Evolutionary conservation across 1,140 invertebrate species (phyloP), one percentile per base, ranked within the genome.

Genomic region (Ridgeia piscesae): DNA sequence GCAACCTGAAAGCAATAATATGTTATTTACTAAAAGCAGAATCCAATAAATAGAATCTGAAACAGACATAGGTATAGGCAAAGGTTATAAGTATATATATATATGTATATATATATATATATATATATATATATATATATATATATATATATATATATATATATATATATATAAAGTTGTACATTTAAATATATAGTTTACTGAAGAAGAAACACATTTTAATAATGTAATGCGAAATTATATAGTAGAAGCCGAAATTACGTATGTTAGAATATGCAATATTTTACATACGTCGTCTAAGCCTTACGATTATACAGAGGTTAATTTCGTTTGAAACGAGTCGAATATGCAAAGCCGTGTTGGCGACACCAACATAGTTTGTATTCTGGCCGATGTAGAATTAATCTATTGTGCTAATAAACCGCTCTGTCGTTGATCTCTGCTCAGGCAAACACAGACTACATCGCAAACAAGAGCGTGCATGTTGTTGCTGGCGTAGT

Each of bases 1-100:
- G 96, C 96, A 27, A 96, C 95, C 95, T 96, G 92, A 6, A 34
- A 58, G 17, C 33, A 35, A 77, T 21, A 21, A 77, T 21, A 31
- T 77, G 6, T 27, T 77, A 77, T 21, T 77, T 31, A 31, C 11
- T 77, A 77, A 77, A 77, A 77, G 58, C 58, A 77, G 58, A 77
- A 77, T 21, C 17, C 58, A 77, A 31, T 77, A 21, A 4, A 77
- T 77, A 77, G 17, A 77, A 77, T 77, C 11, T 8, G 42, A 42
- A 77, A 77, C 27, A 77, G 14, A 77, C 2, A 27, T 77, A 77
- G 17, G 27, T 9, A 77, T 2, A 77, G 2, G 17, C 58, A 77
- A 14, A 42, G 42, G 11, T 77, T 27, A 77, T 77, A 77, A 21
- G 27, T 77, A 4, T 77, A 42, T 42, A n/a, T n/a, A n/a, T n/a